Evolutionary conservation across 2,113 vertebrate genomes (phyloP).

Genomic region (Tretioscincus oriximinensis): DNA sequence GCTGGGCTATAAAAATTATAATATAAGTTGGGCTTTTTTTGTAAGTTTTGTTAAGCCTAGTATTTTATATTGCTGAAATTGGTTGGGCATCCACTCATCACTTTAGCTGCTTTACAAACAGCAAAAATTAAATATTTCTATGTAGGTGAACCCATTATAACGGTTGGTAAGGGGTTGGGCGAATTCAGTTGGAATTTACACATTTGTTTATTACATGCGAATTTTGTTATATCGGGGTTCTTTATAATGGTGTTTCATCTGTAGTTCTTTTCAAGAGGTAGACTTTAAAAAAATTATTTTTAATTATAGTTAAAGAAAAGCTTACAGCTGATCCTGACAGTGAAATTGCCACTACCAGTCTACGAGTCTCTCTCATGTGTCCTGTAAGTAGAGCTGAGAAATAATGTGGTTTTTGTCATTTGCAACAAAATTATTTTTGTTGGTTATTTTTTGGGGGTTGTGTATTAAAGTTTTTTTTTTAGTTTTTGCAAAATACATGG

Average conservation of each 20-base stretch:
- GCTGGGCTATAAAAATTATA: background rate
- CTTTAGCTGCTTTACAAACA: background rate
- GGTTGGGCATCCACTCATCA: background rate
- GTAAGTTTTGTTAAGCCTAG: background rate
- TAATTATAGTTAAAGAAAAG: constrained; percentile 91
- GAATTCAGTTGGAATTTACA: too few relatives aligned
- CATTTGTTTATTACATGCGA: too few relatives aligned
- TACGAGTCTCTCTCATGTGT: constrained; percentile 96
- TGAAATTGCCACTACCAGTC: constrained; percentile 95
- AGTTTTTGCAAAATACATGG: too few relatives aligned
- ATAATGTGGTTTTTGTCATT: background rate
- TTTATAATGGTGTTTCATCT: too few relatives aligned
- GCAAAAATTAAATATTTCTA: background rate
- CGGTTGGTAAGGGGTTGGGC: too few relatives aligned
- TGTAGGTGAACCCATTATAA: background rate
- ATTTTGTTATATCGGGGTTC: too few relatives aligned
- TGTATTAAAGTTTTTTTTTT: too few relatives aligned
- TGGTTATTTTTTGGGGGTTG: background rate
- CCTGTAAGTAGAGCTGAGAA: constrained; percentile 82
- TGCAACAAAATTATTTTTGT: background rate
- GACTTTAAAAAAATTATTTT: background rate
- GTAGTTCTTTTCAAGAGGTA: background rate
- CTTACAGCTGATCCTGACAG: constrained; percentile 97
- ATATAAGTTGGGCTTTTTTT: background rate
- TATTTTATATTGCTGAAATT: background rate